A percentile compares a stretch with the other conserved stretches of the same genome.
Conservation (phyloP, 2,888 invertebrate genomes). For the Apotomis betuletana region DNA sequence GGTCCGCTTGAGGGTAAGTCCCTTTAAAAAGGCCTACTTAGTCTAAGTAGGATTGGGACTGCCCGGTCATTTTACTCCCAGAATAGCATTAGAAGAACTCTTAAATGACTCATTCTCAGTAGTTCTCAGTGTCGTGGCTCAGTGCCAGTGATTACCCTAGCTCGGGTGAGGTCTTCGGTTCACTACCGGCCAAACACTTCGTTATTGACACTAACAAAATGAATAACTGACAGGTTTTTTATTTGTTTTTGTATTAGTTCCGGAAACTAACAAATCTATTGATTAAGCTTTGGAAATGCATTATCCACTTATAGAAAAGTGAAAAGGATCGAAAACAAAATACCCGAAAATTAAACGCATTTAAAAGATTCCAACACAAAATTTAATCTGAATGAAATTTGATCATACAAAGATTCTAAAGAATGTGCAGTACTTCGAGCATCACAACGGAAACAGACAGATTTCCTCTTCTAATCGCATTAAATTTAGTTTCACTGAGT, state of each 20-base stretch:
- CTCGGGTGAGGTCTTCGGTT: constrained; percentile 15
- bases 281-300: too few species aligned
- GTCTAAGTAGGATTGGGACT: constrained; percentile 12
- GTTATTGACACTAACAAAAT: constrained; percentile 16
- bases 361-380: background rate
- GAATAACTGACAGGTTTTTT: background rate
- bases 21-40: constrained; percentile 22
- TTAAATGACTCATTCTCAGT: constrained; percentile 24
- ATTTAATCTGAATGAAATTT: background rate
- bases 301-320: too few species aligned
- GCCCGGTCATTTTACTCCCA: constrained; percentile 1
- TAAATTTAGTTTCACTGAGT: constrained; percentile 7
- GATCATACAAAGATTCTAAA: background rate
- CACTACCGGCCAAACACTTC: constrained; percentile 12
- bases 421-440: background rate
- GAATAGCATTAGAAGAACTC: constrained; percentile 15
- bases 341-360: too few species aligned
- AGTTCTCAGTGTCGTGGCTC: constrained; percentile 6
- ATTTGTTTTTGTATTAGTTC: too few species aligned
- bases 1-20: constrained; percentile 4
- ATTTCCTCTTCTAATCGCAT: constrained; percentile 4
- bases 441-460: background rate
- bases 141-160: constrained; percentile 13
- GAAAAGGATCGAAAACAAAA: too few species aligned
- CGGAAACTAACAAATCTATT: background rate